These are phyloP conservation scores for Cosmia pyralina DNA, from an alignment of 2,888 invertebrate species.

Conservation along the genomic window DNA sequence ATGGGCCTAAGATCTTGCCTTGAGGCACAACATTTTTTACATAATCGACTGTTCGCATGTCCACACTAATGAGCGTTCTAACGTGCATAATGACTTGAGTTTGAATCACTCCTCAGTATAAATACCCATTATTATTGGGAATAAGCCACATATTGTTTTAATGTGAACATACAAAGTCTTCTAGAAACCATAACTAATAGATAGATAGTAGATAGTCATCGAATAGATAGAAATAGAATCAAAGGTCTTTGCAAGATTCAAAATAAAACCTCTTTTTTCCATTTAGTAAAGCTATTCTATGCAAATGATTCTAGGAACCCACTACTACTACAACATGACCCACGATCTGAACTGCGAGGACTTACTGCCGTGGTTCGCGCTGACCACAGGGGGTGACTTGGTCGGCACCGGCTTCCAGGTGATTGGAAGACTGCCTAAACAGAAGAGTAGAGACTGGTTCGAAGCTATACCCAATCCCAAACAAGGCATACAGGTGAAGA, in stretches of 20 bases:
- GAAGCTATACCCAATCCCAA: constrained; percentile 64
- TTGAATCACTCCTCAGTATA: neutral
- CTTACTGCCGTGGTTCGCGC: constrained; percentile 73
- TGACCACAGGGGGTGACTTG: constrained; percentile 72
- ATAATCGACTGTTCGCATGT: constrained; percentile 16
- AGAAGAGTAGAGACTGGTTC: constrained; percentile 70
- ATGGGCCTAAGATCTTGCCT: neutral
- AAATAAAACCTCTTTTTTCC: neutral
- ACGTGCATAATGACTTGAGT: neutral
- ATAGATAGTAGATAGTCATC: no score
- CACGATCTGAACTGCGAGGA: constrained; percentile 71
- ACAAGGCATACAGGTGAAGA: constrained; percentile 50
- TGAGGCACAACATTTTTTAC: constrained; percentile 5
- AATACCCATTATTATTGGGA: no score
- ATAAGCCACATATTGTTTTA: no score
- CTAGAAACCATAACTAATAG: neutral
- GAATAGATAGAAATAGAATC: neutral
- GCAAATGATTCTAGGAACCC: constrained; percentile 65
- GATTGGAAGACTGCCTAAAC: constrained; percentile 65
- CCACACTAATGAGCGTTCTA: neutral
- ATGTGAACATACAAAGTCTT: neutral
- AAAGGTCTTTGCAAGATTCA: constrained; percentile 1
- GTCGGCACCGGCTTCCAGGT: constrained; percentile 75
- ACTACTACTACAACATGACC: constrained; percentile 77
- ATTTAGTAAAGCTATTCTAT: neutral